Conservation (phyloP, 2,113 vertebrate species). For the Cepphus grylle region DNA sequence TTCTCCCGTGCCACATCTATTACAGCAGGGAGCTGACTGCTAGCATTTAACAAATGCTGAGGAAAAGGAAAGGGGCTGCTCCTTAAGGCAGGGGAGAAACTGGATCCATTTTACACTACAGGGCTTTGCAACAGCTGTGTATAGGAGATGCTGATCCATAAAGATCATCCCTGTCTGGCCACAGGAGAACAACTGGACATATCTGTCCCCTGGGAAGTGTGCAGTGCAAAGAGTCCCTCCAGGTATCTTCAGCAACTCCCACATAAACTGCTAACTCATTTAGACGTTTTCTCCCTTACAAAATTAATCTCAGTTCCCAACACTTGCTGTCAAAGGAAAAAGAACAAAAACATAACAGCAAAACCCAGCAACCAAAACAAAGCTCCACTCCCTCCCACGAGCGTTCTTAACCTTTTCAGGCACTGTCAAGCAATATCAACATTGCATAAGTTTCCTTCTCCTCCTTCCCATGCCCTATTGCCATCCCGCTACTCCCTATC, state of each 20-base stretch:
- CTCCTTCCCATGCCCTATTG: neutral
- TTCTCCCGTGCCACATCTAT: neutral
- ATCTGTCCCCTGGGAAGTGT: neutral
- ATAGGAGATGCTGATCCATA: neutral
- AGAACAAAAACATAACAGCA: neutral
- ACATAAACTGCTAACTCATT: neutral
- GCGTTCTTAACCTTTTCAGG: neutral
- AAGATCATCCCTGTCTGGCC: neutral
- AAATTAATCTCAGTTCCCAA: neutral
- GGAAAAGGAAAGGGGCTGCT: neutral
- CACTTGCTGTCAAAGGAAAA: neutral
- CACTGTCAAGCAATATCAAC: neutral
- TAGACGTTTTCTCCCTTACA: neutral
- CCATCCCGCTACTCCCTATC: rapidly evolving
- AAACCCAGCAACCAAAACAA: neutral
- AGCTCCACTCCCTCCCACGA: rapidly evolving
- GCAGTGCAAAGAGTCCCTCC: neutral
- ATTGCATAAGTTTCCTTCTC: neutral
- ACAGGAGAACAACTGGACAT: neutral
- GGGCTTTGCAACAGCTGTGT: neutral
- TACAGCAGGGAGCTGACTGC: neutral
- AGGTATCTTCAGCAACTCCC: neutral
- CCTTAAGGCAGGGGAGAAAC: neutral
- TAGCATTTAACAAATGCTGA: neutral
- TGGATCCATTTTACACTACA: neutral